Conservation (phyloP, 2,888 invertebrate species). For the Cheilosia vulpina region DNA sequence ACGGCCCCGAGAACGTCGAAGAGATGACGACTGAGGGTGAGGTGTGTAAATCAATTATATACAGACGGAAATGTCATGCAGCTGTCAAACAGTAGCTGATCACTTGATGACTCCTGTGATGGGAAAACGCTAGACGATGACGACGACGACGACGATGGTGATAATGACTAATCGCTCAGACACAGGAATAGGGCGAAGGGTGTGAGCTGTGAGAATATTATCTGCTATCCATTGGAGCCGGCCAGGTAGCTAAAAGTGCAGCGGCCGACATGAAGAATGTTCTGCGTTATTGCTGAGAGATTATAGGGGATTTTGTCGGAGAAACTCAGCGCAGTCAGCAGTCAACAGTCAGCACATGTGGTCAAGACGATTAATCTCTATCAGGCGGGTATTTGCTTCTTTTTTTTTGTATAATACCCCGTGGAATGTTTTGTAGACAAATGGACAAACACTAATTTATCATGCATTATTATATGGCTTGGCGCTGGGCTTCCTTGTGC, state of each 20-base stretch:
- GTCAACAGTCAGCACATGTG: slow-evolving; percentile 35
- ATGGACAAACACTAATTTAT: slow-evolving; percentile 7
- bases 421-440: slow-evolving; percentile 27
- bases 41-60: slow-evolving; percentile 73
- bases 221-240: slow-evolving; percentile 28
- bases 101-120: slow-evolving; percentile 66
- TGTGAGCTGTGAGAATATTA: slow-evolving; percentile 37
- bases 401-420: slow-evolving; percentile 24
- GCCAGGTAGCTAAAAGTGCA: slow-evolving; percentile 42
- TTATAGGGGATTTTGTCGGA: slow-evolving; percentile 48
- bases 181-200: slow-evolving; percentile 16
- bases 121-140: slow-evolving; percentile 35
- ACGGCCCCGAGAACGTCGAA: background rate
- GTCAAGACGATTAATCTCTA: slow-evolving; percentile 46
- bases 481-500: background rate
- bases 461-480: background rate
- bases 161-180: slow-evolving; percentile 57
- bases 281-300: slow-evolving; percentile 40
- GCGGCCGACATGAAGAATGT: slow-evolving; percentile 25
- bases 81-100: slow-evolving; percentile 74
- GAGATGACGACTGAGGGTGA: slow-evolving; percentile 34
- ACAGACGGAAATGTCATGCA: slow-evolving; percentile 71
- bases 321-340: background rate
- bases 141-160: slow-evolving; percentile 16
- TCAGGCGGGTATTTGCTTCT: slow-evolving; percentile 30